Percentiles rank a stretch among this genome's conserved stretches.
These are phyloP conservation scores for Calameuta filiformis DNA, from an alignment of 2,888 invertebrate genomes.

Conservation along the genomic window DNA sequence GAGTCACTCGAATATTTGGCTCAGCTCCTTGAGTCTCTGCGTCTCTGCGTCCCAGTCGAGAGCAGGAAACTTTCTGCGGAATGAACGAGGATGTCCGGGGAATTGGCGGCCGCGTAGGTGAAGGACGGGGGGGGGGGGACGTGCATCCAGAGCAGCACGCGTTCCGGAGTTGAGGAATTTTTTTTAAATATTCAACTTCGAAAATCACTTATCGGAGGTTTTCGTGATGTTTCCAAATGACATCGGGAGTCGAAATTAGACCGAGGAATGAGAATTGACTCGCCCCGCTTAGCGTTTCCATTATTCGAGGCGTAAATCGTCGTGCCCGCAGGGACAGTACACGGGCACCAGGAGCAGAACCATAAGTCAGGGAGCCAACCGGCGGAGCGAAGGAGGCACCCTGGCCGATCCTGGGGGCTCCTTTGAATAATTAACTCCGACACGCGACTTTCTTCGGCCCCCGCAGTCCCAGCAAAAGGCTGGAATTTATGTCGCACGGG, in stretches of 20 bases:
- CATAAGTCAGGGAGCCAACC: not conserved
- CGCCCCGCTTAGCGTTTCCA: too few species aligned
- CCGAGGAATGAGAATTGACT: not conserved
- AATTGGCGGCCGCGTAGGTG: too few species aligned
- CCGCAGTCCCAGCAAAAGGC: not conserved
- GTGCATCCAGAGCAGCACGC: too few species aligned
- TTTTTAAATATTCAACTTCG: too few species aligned
- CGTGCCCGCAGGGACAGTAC: not conserved
- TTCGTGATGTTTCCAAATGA: not conserved
- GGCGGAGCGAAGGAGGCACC: too few species aligned
- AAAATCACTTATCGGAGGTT: not conserved
- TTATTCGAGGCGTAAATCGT: too few species aligned
- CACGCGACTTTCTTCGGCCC: not conserved
- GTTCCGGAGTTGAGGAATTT: too few species aligned
- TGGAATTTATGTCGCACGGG: not conserved
- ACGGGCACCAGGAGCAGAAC: not conserved
- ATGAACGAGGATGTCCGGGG: not conserved
- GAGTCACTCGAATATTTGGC: slow-evolving; percentile 11
- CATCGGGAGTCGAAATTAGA: not conserved
- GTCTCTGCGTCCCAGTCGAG: not conserved
- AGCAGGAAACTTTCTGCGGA: not conserved
- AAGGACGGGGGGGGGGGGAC: too few species aligned
- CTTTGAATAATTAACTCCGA: not conserved
- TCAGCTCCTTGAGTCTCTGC: not conserved
- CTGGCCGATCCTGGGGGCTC: too few species aligned